phyloP scores from a whole-genome alignment of 92 coral and sea anemone genomes.

The Meandrina meandrites region DNA sequence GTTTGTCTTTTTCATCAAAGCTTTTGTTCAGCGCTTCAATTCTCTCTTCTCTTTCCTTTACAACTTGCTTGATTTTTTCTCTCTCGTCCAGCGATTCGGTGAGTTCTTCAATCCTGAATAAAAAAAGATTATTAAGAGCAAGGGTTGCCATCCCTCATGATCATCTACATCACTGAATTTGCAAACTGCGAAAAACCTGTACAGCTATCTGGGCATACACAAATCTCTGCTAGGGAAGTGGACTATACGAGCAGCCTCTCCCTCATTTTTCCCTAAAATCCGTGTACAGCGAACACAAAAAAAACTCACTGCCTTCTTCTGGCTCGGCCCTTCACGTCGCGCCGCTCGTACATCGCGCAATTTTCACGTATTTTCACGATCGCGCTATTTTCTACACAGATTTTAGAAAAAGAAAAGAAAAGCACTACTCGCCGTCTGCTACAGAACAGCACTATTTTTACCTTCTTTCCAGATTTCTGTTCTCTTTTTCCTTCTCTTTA shows the following conservation, averaged over 20 bases:
- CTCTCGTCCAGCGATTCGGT: conserved; percentile 71
- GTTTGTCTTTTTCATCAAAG: conserved; percentile 71
- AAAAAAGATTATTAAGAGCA: neutral
- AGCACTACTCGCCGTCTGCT: neutral
- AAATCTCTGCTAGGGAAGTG: too few species aligned
- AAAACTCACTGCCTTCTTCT: too few species aligned
- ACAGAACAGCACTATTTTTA: neutral
- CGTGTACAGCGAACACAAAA: too few species aligned
- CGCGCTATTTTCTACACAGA: too few species aligned
- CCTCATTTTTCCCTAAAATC: too few species aligned
- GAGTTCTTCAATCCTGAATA: conserved; percentile 77
- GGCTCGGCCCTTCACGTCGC: too few species aligned
- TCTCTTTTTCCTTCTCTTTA: conserved; percentile 85
- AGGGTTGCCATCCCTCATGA: neutral
- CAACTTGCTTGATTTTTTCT: conserved; percentile 66
- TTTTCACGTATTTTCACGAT: too few species aligned
- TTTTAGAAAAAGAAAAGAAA: too few species aligned
- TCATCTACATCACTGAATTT: neutral
- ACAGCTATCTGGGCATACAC: neutral
- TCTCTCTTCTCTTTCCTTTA: conserved; percentile 79
- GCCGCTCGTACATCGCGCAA: neutral
- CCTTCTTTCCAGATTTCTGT: conserved; percentile 82
- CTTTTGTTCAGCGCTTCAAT: conserved; percentile 61
- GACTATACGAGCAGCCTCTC: too few species aligned
- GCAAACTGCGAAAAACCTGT: neutral